Conservation (phyloP, 2,113 vertebrate species). For the Scortum barcoo region DNA sequence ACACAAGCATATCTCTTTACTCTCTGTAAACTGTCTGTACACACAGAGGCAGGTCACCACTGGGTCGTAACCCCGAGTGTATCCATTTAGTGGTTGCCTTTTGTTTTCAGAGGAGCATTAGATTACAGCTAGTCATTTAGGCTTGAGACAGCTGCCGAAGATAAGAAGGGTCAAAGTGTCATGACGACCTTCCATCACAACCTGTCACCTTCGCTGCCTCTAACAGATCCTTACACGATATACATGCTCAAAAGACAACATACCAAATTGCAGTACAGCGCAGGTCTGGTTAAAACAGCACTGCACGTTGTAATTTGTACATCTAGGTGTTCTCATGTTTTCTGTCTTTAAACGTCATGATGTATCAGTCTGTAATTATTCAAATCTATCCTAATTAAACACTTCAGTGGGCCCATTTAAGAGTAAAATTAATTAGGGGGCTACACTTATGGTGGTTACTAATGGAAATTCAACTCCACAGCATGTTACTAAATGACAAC, state of each 20-base stretch:
- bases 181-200: constrained; percentile 16
- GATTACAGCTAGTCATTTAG: constrained; percentile 52
- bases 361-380: constrained; percentile 11
- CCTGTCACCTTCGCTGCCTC: neutral
- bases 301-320: neutral
- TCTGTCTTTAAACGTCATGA: constrained; percentile 20
- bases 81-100: constrained; percentile 48
- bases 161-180: constrained; percentile 41
- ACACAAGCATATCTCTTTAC: neutral
- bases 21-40: neutral
- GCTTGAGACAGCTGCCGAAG: constrained; percentile 35
- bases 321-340: neutral
- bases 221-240: neutral
- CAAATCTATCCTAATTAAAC: constrained; percentile 12
- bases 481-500: neutral
- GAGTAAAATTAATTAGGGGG: constrained; percentile 16
- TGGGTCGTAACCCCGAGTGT: constrained; percentile 38
- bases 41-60: constrained; percentile 32
- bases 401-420: constrained; percentile 1
- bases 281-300: neutral
- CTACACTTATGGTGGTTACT: neutral
- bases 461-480: neutral
- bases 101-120: constrained; percentile 60
- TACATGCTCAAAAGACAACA: neutral
- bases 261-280: neutral